Evolutionary conservation across 2,113 vertebrate species (phyloP).

Genomic region (Eptesicus fuscus): DNA sequence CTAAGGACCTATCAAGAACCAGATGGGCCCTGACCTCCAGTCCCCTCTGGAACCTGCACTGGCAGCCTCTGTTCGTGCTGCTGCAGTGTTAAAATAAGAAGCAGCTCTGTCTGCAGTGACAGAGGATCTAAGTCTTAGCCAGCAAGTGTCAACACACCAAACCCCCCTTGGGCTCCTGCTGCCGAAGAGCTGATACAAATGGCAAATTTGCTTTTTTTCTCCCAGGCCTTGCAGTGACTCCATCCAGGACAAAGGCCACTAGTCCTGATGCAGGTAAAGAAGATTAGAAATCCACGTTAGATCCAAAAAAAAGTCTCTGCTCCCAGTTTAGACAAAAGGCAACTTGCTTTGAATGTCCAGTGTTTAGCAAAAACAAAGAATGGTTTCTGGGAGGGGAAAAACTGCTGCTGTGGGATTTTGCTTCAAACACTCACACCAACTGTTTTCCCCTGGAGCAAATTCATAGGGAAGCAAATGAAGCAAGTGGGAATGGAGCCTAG

Average conservation of each 20-base stretch:
- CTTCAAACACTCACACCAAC: not conserved
- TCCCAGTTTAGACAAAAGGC: not conserved
- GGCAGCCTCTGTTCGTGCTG: not conserved
- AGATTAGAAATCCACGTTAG: not conserved
- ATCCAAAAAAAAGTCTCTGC: not conserved
- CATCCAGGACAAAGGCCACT: not conserved
- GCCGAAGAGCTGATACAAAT: not conserved
- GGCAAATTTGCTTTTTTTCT: not conserved
- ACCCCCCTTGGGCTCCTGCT: not conserved
- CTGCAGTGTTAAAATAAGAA: conserved; percentile 36
- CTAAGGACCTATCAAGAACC: not conserved
- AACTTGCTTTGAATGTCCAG: conserved; percentile 28
- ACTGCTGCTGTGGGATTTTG: not conserved
- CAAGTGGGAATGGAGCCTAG: not conserved
- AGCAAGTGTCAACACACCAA: not conserved
- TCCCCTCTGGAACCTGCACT: not conserved
- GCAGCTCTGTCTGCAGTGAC: not conserved
- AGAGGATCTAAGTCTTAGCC: conserved; percentile 2
- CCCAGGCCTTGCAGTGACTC: not conserved
- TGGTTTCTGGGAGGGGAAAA: not conserved
- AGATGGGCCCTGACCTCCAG: not conserved
- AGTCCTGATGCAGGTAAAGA: not conserved
- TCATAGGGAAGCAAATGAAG: not conserved
- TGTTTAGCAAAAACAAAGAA: conserved; percentile 62
- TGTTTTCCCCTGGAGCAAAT: conserved; percentile 21